Conservation (phyloP, 37 sponge, comb jelly and placozoan species). For the Aplysina aerophoba region DNA sequence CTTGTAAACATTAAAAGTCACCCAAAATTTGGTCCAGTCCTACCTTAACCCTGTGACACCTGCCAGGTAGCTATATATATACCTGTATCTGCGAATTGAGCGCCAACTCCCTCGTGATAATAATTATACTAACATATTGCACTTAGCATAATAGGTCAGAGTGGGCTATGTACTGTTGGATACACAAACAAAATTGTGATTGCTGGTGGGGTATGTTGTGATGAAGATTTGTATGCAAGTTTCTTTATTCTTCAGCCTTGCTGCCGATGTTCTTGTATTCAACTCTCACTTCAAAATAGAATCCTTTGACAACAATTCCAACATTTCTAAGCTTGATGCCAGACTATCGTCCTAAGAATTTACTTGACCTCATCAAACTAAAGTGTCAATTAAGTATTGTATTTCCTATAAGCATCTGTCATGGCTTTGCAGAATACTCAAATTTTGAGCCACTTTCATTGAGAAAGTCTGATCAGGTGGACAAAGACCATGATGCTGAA, state of each 20-base stretch:
- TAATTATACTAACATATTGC: too few species aligned
- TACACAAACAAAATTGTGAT: too few species aligned
- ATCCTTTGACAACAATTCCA: conserved; percentile 72
- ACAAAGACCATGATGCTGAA: not conserved
- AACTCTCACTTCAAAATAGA: conserved; percentile 91
- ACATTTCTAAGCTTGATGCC: conserved; percentile 79
- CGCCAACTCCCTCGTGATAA: too few species aligned
- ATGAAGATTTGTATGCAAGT: too few species aligned
- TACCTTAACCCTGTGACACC: too few species aligned
- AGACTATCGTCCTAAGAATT: conserved; percentile 63
- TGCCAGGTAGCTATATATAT: too few species aligned
- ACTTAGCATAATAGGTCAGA: too few species aligned
- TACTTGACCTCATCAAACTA: conserved; percentile 58
- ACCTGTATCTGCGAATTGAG: too few species aligned
- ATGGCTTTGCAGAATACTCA: conserved; percentile 27
- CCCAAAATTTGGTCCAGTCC: too few species aligned
- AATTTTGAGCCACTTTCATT: not conserved
- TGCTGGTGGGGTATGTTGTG: too few species aligned
- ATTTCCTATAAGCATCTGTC: conserved; percentile 78
- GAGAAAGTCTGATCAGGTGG: not conserved
- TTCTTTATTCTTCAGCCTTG: conserved; percentile 53
- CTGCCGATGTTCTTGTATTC: conserved; percentile 81
- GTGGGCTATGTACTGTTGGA: too few species aligned
- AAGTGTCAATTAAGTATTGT: conserved; percentile 83
- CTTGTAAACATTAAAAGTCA: too few species aligned